phyloP scores from a whole-genome alignment of 2,888 invertebrate species.

The Calephelis perditalis region DNA sequence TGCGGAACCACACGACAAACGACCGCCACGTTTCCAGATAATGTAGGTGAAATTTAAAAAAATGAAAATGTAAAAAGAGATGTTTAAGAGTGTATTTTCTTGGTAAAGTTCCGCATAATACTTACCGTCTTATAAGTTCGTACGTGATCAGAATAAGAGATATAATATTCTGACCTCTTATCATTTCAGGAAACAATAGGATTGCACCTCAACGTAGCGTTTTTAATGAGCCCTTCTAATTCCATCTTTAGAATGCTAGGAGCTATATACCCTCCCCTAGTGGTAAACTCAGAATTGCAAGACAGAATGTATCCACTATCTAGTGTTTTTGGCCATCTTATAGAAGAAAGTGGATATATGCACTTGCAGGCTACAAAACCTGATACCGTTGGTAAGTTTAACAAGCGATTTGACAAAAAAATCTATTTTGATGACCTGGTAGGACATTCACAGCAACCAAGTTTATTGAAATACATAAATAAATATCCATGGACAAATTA shows the following conservation, averaged over 20 bases:
- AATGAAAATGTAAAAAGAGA: no score
- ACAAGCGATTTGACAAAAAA: neutral
- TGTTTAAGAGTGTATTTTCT: no score
- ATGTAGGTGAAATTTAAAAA: no score
- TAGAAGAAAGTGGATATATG: constrained; percentile 55
- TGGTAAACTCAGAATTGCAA: no score
- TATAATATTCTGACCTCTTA: neutral
- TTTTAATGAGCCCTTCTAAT: constrained; percentile 35
- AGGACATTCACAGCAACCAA: no score
- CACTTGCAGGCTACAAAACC: constrained; percentile 92
- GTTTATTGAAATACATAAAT: no score
- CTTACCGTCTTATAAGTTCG: no score
- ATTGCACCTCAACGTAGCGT: constrained; percentile 81
- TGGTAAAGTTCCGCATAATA: no score
- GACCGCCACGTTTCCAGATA: no score
- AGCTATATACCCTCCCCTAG: constrained; percentile 41
- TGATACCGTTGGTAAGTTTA: constrained; percentile 85
- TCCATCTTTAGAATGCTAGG: constrained; percentile 61
- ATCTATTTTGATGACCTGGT: no score
- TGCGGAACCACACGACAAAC: no score
- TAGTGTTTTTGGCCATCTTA: constrained; percentile 30
- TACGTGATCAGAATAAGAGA: neutral
- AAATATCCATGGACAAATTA: no score
- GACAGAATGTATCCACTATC: constrained; percentile 55
- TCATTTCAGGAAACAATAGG: constrained; percentile 63